Conservation (phyloP, 2,797 vertebrate genomes). For the Staurois parvus region DNA sequence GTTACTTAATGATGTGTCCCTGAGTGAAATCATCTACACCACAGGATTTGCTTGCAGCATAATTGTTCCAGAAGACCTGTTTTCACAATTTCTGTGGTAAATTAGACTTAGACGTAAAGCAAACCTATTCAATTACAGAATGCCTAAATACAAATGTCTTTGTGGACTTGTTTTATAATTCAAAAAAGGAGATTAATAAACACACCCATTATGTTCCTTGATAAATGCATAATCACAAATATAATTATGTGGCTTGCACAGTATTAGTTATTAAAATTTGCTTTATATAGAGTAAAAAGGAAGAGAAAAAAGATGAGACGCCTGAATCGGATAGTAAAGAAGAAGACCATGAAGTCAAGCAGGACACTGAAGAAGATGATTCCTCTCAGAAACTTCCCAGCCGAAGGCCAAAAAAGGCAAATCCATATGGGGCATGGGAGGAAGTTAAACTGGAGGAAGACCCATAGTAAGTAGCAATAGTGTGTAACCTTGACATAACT, state of each 20-base stretch:
- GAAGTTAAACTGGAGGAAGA: conserved; percentile 78
- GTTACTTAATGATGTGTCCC: too few species aligned
- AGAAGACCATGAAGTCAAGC: conserved; percentile 66
- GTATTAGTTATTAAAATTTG: background rate
- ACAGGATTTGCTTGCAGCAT: too few species aligned
- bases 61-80: too few species aligned
- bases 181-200: too few species aligned
- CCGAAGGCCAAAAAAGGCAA: conserved; percentile 72
- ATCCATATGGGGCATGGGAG: conserved; percentile 90
- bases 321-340: conserved; percentile 68
- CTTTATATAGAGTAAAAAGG: conserved; percentile 6
- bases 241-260: background rate
- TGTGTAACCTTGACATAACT: too few species aligned
- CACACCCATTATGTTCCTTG: too few species aligned
- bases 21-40: too few species aligned
- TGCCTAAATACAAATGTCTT: too few species aligned
- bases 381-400: conserved; percentile 25
- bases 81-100: too few species aligned
- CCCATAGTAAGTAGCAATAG: conserved; percentile 69
- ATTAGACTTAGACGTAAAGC: too few species aligned
- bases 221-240: background rate
- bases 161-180: too few species aligned
- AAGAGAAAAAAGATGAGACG: conserved; percentile 72
- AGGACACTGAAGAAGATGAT: conserved; percentile 47
- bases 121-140: too few species aligned